A percentile compares a stretch with the other conserved stretches of the same genome.
phyloP scores from a whole-genome alignment of 2,797 vertebrate species.

The Chloroceryle inda region DNA sequence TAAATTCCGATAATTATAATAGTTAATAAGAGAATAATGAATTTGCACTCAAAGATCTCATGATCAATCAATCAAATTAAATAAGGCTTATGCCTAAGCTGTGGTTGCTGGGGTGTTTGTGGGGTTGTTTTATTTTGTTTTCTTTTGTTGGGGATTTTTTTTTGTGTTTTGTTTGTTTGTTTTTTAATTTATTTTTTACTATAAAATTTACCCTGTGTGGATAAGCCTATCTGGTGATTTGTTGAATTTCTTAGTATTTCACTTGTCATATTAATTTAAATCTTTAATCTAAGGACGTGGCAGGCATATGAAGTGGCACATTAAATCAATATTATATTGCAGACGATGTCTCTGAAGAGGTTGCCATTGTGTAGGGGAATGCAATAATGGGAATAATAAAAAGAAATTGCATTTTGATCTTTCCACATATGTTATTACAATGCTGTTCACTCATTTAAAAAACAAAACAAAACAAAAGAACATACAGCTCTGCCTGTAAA shows the following conservation, averaged over 20 bases:
- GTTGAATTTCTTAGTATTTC: slow-evolving; percentile 60
- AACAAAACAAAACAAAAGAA: not conserved
- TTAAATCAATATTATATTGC: slow-evolving; percentile 69
- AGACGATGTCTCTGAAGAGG: slow-evolving; percentile 44
- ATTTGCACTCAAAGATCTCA: slow-evolving; percentile 65
- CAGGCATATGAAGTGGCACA: slow-evolving; percentile 36
- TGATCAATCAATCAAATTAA: slow-evolving; percentile 70
- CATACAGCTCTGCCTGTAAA: slow-evolving; percentile 22
- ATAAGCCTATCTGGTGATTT: slow-evolving; percentile 44
- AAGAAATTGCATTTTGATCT: slow-evolving; percentile 65
- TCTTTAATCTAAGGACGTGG: slow-evolving; percentile 66
- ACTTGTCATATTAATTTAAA: slow-evolving; percentile 74
- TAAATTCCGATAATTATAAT: slow-evolving; percentile 75
- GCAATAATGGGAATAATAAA: slow-evolving; percentile 66
- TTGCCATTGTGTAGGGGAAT: slow-evolving; percentile 46
- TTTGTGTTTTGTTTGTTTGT: accelerated
- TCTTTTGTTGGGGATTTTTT: not conserved
- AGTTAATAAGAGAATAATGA: slow-evolving; percentile 73
- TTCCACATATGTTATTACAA: slow-evolving; percentile 13
- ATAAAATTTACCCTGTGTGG: not conserved
- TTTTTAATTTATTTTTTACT: not conserved
- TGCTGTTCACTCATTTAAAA: not conserved
- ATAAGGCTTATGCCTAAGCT: not conserved
- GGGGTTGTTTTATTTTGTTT: not conserved
- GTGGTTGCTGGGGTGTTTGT: not conserved